phyloP scores from a whole-genome alignment of 2,888 invertebrate species.

The Pseudococcus longispinus region DNA sequence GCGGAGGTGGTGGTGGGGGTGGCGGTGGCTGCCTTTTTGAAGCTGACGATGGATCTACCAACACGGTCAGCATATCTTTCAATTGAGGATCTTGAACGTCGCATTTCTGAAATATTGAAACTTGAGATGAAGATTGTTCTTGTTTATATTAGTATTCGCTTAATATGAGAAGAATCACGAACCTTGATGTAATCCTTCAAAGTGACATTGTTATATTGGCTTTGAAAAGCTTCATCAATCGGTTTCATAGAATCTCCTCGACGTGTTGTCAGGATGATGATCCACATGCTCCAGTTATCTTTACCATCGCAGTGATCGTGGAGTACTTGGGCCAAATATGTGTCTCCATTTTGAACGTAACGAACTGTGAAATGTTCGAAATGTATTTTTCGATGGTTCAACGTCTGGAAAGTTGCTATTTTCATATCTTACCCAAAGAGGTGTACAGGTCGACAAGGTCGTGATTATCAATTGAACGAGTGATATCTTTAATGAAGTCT shows the following conservation, averaged over 20 bases:
- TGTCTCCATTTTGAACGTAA: neutral
- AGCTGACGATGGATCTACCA: too few relatives aligned
- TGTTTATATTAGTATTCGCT: too few relatives aligned
- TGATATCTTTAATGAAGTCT: neutral
- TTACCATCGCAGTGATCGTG: neutral
- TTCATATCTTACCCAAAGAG: neutral
- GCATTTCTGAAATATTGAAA: too few relatives aligned
- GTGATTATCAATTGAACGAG: neutral
- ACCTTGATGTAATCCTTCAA: neutral
- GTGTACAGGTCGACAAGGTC: neutral
- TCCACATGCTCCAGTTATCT: neutral
- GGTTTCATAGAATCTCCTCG: neutral
- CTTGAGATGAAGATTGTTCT: too few relatives aligned
- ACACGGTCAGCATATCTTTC: too few relatives aligned
- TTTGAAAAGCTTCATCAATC: neutral
- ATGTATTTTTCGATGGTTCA: neutral
- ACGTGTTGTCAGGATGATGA: neutral
- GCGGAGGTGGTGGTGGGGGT: too few relatives aligned
- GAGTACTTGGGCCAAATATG: neutral
- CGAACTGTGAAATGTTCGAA: neutral
- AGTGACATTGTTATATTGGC: neutral
- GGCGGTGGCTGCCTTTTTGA: too few relatives aligned
- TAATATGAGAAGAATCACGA: neutral
- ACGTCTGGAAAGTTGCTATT: neutral
- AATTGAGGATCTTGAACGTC: too few relatives aligned